Evolutionary conservation across 2,888 invertebrate genomes (phyloP).

Genomic region (Diarsia dahlii): DNA sequence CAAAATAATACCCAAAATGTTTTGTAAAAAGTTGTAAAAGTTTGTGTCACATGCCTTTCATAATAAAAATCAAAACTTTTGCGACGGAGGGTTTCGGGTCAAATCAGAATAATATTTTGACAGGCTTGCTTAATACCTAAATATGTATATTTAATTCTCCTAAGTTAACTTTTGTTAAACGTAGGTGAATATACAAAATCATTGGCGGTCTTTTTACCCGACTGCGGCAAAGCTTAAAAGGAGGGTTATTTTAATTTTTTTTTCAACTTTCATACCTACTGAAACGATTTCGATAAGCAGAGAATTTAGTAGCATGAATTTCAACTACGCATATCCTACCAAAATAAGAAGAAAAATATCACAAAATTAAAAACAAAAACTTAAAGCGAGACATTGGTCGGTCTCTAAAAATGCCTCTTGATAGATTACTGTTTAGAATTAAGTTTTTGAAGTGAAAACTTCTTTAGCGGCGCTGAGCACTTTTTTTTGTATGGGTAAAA

Average conservation of each 20-base stretch:
- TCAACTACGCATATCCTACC: not conserved
- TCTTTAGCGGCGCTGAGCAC: too few species aligned
- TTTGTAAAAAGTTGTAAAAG: constrained; percentile 12
- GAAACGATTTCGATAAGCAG: not conserved
- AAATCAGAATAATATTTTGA: constrained; percentile 39
- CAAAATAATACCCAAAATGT: constrained; percentile 5
- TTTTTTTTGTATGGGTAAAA: too few species aligned
- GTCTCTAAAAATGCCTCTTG: too few species aligned
- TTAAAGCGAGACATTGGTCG: too few species aligned
- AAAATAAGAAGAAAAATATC: too few species aligned
- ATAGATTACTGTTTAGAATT: too few species aligned
- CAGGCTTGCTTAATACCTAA: not conserved
- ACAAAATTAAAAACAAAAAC: too few species aligned
- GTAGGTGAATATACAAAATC: not conserved
- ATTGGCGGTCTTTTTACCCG: too few species aligned
- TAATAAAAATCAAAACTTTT: constrained; percentile 50
- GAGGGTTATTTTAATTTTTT: not conserved
- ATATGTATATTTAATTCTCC: constrained; percentile 4
- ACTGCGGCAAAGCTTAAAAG: too few species aligned
- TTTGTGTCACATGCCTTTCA: constrained; percentile 35
- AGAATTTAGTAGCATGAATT: not conserved
- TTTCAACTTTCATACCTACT: not conserved
- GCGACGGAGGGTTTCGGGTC: constrained; percentile 24
- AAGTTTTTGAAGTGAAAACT: too few species aligned
- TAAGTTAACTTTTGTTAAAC: constrained; percentile 5